Evolutionary conservation across 2,888 invertebrate genomes (phyloP).

Genomic region (Polymixis lichenea): DNA sequence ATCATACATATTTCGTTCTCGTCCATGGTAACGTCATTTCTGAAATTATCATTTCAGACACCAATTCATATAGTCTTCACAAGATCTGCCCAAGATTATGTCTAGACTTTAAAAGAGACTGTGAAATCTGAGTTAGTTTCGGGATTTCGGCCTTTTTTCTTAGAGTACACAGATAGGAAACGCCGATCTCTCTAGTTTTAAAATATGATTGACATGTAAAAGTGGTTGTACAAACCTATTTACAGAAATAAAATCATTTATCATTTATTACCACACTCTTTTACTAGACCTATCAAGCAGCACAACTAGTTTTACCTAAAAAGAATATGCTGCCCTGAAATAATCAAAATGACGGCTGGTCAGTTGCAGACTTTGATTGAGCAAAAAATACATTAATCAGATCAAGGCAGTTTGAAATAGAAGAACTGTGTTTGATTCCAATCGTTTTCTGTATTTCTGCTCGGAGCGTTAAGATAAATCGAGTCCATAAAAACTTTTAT

Average conservation of each 20-base stretch:
- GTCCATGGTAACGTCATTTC: too few relatives aligned
- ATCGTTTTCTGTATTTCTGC: constrained; percentile 68
- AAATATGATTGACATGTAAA: too few relatives aligned
- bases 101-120: too few relatives aligned
- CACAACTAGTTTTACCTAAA: background rate
- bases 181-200: too few relatives aligned
- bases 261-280: background rate
- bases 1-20: background rate
- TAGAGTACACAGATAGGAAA: too few relatives aligned
- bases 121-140: too few relatives aligned
- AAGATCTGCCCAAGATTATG: too few relatives aligned
- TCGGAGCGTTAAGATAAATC: constrained; percentile 77
- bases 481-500: constrained; percentile 78
- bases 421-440: constrained; percentile 69
- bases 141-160: too few relatives aligned
- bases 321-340: background rate
- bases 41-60: too few relatives aligned
- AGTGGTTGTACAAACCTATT: too few relatives aligned
- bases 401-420: constrained; percentile 62
- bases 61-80: too few relatives aligned
- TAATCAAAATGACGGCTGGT: constrained; percentile 32
- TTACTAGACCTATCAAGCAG: background rate
- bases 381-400: constrained; percentile 50
- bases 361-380: constrained; percentile 33
- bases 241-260: too few relatives aligned